phyloP scores from a whole-genome alignment of 2,888 invertebrate species.

The Neoaliturus tenellus region DNA sequence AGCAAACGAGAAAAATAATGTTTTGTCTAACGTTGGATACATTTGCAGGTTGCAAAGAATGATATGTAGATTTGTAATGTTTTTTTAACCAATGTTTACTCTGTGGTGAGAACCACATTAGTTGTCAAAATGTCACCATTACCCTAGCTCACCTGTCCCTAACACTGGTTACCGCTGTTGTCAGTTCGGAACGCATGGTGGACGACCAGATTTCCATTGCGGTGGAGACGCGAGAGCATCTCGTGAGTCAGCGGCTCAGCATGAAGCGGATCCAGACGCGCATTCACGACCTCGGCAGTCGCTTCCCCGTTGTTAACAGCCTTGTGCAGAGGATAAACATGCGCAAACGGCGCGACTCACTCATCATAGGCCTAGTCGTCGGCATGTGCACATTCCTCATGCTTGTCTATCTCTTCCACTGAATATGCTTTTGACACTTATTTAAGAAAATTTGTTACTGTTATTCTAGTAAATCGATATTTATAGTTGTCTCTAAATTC shows the following conservation, averaged over 20 bases:
- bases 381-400: constrained; percentile 93
- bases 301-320: constrained; percentile 90
- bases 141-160: too few relatives aligned
- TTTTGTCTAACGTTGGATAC: too few relatives aligned
- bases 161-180: too few relatives aligned
- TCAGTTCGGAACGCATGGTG: constrained; percentile 92
- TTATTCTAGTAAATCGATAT: too few relatives aligned
- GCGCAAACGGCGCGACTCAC: constrained; percentile 94
- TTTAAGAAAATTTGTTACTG: not conserved
- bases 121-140: not conserved
- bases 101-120: not conserved
- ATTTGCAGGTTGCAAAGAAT: too few relatives aligned
- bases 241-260: constrained; percentile 90
- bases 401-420: constrained; percentile 84
- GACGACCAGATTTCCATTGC: constrained; percentile 99
- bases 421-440: not conserved
- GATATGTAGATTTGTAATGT: not conserved
- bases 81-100: not conserved
- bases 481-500: too few relatives aligned
- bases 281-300: constrained; percentile 94
- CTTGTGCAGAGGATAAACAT: constrained; percentile 95
- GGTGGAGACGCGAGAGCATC: constrained; percentile 96
- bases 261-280: constrained; percentile 94
- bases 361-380: constrained; percentile 93
- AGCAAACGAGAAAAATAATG: too few relatives aligned